Base-by-base conservation (phyloP, 2,113 vertebrate genomes). In the Tautogolabrus adspersus region DNA sequence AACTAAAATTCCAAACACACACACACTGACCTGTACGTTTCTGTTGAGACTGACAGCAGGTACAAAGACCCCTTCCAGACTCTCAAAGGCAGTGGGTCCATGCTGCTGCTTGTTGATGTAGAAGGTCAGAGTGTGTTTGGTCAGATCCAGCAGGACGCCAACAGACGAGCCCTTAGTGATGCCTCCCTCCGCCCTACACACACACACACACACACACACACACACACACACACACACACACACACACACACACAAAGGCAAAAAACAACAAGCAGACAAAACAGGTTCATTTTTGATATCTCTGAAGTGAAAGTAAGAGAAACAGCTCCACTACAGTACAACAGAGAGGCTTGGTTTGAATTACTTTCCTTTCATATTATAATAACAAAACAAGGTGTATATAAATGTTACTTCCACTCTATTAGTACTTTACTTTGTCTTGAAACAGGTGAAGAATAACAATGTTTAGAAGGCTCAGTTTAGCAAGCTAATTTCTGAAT, bases 21-120 rank as follows among this genome's bases (percentile, higher is more conserved):
- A 34, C 30, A 69, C 66, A 61, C 79, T 10, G 26, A 98, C 98
- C 97, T 99, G 98, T 38, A 99, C 98, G 0, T 99, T 99, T 80
- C 98, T 94, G 86, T 99, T 99, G 94, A 99, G 96, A 93, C 98
- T 99, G 79, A 99, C 66, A 0, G 98, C 98, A 1, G 98, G 98
- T 91, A 99, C 96, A 82, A 99, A 99, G 75, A 99, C 97, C 0
- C 98, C 98, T 0, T 99, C 98, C 52, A 99, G 77, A 49, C 95
- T 97, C 84, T 97, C 96, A 65, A 99, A 99, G 0, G 98, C 97
- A 3, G 96, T 94, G 8, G 97, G 97, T 11, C 98, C 98, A 15
- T 99, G 98, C 93, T 99, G 98, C 92, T 97, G 92, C 74, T 98
- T 96, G 37, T 99, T 99, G 89, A 99, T 96, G 93, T 94, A 98